phyloP scores from a whole-genome alignment of 2,888 invertebrate genomes.

The Ichneumoninae sp. region DNA sequence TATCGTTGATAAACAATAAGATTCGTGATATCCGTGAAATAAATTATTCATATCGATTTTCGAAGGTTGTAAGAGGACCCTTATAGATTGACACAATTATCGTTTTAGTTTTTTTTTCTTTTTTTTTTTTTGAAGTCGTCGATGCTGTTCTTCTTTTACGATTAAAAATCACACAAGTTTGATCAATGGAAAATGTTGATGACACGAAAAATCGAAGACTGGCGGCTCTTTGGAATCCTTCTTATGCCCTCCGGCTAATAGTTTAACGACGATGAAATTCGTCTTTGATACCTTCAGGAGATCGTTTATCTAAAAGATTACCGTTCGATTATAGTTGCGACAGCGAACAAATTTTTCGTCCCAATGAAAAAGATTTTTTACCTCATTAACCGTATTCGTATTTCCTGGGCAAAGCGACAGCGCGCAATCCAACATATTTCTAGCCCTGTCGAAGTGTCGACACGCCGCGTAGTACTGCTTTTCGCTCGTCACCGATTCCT shows the following conservation, averaged over 20 bases:
- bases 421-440: constrained; percentile 93
- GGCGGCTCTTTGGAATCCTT: constrained; percentile 93
- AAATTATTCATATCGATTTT: constrained; percentile 66
- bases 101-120: constrained; percentile 13
- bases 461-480: constrained; percentile 91
- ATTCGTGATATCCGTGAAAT: constrained; percentile 59
- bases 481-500: constrained; percentile 81
- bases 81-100: constrained; percentile 50
- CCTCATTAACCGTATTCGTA: constrained; percentile 81
- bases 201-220: constrained; percentile 95
- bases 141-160: constrained; percentile 66
- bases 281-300: constrained; percentile 96
- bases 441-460: constrained; percentile 96
- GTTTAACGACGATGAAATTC: constrained; percentile 97
- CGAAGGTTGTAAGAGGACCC: constrained; percentile 46
- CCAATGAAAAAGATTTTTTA: constrained; percentile 64
- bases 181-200: constrained; percentile 96
- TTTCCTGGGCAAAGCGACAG: constrained; percentile 90
- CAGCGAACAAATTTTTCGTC: constrained; percentile 22
- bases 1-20: constrained; percentile 57
- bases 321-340: constrained; percentile 60
- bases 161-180: constrained; percentile 86
- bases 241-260: constrained; percentile 96
- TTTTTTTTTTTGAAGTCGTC: constrained; percentile 35
- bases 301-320: constrained; percentile 88